Conservation (phyloP, 1,140 invertebrate genomes). For the Drosophila eugracilis region DNA sequence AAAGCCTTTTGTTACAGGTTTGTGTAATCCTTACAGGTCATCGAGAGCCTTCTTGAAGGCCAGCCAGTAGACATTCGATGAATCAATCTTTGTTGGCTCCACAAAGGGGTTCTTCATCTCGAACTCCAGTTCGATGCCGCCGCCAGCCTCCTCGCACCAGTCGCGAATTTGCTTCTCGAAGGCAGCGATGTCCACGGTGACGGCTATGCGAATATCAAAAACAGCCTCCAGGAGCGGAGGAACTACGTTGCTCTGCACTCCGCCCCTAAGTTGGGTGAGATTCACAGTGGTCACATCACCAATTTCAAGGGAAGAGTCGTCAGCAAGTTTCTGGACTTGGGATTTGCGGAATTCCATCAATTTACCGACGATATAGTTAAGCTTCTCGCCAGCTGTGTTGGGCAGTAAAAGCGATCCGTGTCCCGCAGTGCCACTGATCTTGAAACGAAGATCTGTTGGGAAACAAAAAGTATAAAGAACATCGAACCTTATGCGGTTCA, state of each 20-base stretch:
- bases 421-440: conserved; percentile 90
- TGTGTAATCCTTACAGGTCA: conserved; percentile 86
- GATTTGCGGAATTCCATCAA: conserved; percentile 90
- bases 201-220: conserved; percentile 94
- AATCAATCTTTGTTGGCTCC: conserved; percentile 89
- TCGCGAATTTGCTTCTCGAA: conserved; percentile 89
- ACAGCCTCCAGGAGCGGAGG: conserved; percentile 91
- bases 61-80: conserved; percentile 92
- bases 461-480: background rate
- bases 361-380: conserved; percentile 91
- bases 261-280: conserved; percentile 93
- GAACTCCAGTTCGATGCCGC: conserved; percentile 90
- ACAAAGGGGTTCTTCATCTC: conserved; percentile 89
- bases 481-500: background rate
- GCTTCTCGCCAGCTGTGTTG: conserved; percentile 94
- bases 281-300: conserved; percentile 96
- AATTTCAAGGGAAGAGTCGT: conserved; percentile 88
- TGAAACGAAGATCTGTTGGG: conserved; percentile 14
- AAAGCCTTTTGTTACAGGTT: conserved; percentile 81
- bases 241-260: conserved; percentile 96
- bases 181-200: conserved; percentile 88
- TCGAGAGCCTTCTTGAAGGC: conserved; percentile 89
- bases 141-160: conserved; percentile 94
- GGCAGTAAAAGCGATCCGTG: conserved; percentile 95
- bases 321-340: conserved; percentile 88